Conservation (phyloP, 2,113 vertebrate species). For the Syngnathoides biaculeatus region DNA sequence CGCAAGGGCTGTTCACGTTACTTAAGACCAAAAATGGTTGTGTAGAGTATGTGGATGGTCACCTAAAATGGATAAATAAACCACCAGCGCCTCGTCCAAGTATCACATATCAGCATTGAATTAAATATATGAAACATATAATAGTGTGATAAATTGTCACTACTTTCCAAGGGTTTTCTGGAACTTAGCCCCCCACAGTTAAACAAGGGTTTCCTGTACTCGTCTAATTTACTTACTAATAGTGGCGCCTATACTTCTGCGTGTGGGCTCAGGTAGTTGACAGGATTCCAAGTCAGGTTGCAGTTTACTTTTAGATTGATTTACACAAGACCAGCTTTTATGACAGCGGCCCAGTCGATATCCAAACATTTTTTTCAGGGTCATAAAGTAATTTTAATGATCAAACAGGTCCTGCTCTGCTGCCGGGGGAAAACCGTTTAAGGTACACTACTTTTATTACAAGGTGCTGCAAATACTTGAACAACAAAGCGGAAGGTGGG, state of each 20-base stretch:
- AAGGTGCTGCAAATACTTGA: too few relatives aligned
- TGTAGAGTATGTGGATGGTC: too few relatives aligned
- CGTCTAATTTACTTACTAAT: slow-evolving; percentile 36
- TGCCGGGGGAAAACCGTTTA: background rate
- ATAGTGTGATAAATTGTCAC: too few relatives aligned
- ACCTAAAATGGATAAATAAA: too few relatives aligned
- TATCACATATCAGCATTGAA: too few relatives aligned
- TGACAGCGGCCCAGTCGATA: background rate
- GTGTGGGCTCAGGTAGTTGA: slow-evolving; percentile 15
- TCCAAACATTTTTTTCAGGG: slow-evolving; percentile 11
- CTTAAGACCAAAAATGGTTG: too few relatives aligned
- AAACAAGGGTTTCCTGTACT: slow-evolving; percentile 3
- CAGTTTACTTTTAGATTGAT: background rate
- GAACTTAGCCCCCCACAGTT: too few relatives aligned
- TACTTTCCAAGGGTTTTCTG: too few relatives aligned
- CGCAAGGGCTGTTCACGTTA: too few relatives aligned
- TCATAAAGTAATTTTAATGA: slow-evolving; percentile 3
- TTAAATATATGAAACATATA: too few relatives aligned
- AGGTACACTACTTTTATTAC: background rate
- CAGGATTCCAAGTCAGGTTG: slow-evolving; percentile 2
- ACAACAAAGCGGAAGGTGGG: too few relatives aligned
- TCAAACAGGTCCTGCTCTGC: background rate
- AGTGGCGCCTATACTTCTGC: slow-evolving; percentile 15
- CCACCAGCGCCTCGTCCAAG: too few relatives aligned
- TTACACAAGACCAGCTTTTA: slow-evolving; percentile 8